Base-by-base conservation (phyloP, 2,888 invertebrate species). In the Ptychoptera contaminata region DNA sequence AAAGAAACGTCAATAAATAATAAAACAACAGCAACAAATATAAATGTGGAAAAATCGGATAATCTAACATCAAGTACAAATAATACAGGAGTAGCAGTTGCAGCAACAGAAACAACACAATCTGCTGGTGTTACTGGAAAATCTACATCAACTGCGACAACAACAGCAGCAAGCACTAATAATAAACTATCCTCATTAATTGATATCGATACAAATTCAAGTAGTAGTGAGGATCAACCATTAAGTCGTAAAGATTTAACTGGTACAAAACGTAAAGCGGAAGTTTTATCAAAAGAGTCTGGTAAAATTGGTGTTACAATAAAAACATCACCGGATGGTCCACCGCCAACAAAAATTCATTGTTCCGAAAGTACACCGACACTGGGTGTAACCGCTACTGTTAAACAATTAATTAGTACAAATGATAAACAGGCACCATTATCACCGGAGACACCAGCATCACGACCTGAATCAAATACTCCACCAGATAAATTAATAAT, bases 231-330 rank as follows among this genome's bases (percentile, higher is more conserved):
- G 51, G 71, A 75, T 51, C 68, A 72, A 23, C 70, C 77, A 2
- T 66, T 74, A 43, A 53, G 70, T 10, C 64, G 74, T 53, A 66
- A 70, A 47, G 73, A 73, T 46, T 68, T 69, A n/a, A 68, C 74
- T 30, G 77, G 79, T 31, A 78, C 83, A 38, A 88, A 90, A 61
- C 74, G 88, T 56, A 88, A 88, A 66, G 88, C 86, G 0, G 88
- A 88, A 58, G 87, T 88, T 6, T 70, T 87, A 38, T 80, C 80
- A 36, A 81, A 82, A 55, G 88, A 87, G 61, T 86, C 86, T 2
- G 88, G 88, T 6, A 88, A 88, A 67, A 88, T 88, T 53, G 90
- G 90, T 40, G 87, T 90, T 41, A 88, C 88, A 43, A 90, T 90
- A 51, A 88, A 87, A 39, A 86, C 84, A 47, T 76, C 76, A 51